phyloP scores from a whole-genome alignment of 1,140 invertebrate genomes.

The Anastatus disparis region DNA sequence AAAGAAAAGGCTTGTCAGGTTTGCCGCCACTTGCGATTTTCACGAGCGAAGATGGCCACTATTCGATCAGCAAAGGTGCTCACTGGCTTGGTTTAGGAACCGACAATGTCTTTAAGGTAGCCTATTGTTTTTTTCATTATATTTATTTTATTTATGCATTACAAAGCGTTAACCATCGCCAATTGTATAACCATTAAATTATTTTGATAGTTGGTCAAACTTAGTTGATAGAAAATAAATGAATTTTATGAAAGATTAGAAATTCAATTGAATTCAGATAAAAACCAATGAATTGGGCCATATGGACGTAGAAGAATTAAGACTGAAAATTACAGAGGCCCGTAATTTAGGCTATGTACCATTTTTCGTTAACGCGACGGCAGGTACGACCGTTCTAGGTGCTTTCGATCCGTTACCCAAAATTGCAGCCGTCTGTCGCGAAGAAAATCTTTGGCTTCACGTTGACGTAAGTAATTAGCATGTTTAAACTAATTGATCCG shows the following conservation, averaged over 20 bases:
- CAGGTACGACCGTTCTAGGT: constrained; percentile 82
- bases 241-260: too few species aligned
- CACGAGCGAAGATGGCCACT: constrained; percentile 88
- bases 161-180: too few species aligned
- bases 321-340: constrained; percentile 66
- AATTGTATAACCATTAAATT: too few species aligned
- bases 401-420: constrained; percentile 84
- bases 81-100: constrained; percentile 86
- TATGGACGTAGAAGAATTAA: constrained; percentile 73
- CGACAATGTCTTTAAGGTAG: constrained; percentile 68
- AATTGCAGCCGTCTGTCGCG: constrained; percentile 76
- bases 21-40: constrained; percentile 74
- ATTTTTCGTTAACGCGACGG: constrained; percentile 79
- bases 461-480: constrained; percentile 75
- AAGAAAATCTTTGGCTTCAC: constrained; percentile 83
- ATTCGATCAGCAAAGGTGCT: constrained; percentile 84
- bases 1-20: constrained; percentile 73
- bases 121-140: too few species aligned
- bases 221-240: too few species aligned
- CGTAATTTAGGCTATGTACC: constrained; percentile 67
- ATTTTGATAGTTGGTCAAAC: too few species aligned
- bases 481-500: too few species aligned
- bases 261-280: constrained; percentile 66
- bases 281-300: constrained; percentile 75
- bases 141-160: too few species aligned